Evolutionary conservation across 2,113 vertebrate species (phyloP), one percentile per base, ranked within the genome.

Genomic region (Lepisosteus oculatus): DNA sequence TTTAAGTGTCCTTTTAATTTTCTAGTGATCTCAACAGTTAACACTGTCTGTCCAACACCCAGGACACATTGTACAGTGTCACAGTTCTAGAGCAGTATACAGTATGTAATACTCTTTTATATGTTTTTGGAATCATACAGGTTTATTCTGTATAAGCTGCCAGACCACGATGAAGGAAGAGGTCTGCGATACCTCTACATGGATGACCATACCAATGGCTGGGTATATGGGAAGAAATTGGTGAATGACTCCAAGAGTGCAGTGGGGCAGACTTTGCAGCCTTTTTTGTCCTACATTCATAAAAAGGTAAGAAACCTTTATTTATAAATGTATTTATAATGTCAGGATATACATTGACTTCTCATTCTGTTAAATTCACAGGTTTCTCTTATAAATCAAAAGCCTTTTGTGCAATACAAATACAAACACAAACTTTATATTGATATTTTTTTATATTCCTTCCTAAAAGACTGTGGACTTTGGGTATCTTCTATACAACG

Each of bases 401-500:
- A 5, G 5, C 47, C 9, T 51, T 51, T 9, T 51, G 5, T 51
- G 5, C 47, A 6, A 51, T 51, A 51, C 9, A 51, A 6, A 51
- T 51, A 51, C 9, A 51, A 1, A 51, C 9, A 51, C 9, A 51
- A 1, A 51, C 9, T 51, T 6, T 51, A 3, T 51, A 51, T 51
- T 6, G 4, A 51, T 51, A 51, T 51, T 6, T 51, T 6, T 51
- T 6, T 51, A 51, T 51, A 51, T 51, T 51, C 4, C 47, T 75
- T 4, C 55, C 55, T 9, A 71, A 70, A 64, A 87, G 84, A 11
- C 13, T 43, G 79, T 77, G 68, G 72, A 59, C 11, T 83, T 84
- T 80, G 84, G 79, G 59, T 87, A 73, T 72, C 67, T 87, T n/a
- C 76, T 87, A 7, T 85, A 84, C 64, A 87, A 29, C 9, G 85